Conservation (phyloP, 2,797 vertebrate species). For the Sebastes umbrosus region DNA sequence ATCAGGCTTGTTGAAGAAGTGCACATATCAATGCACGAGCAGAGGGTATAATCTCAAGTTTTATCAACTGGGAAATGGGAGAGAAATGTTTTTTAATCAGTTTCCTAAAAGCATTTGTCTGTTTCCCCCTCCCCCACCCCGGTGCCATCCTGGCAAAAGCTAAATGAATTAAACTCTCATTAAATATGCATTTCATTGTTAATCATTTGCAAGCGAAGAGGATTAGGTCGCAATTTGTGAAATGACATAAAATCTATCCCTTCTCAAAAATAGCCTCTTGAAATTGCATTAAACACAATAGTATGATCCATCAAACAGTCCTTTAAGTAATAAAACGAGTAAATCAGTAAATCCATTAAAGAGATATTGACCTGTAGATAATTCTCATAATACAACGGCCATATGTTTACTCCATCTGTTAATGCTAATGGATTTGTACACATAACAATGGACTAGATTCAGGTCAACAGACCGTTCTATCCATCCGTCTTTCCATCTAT, state of each 20-base stretch:
- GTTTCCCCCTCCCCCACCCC: conserved; percentile 27
- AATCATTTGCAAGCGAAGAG: conserved; percentile 82
- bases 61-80: conserved; percentile 28
- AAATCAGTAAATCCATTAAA: conserved; percentile 60
- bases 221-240: conserved; percentile 84
- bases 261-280: conserved; percentile 77
- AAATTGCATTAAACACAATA: conserved; percentile 73
- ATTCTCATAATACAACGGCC: conserved; percentile 53
- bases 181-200: conserved; percentile 84
- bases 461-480: neutral
- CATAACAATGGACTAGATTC: conserved; percentile 1
- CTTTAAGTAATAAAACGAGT: conserved; percentile 40
- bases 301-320: conserved; percentile 60
- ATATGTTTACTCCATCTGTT: conserved; percentile 73
- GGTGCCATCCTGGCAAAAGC: conserved; percentile 71
- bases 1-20: conserved; percentile 58
- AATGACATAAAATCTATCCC: conserved; percentile 79
- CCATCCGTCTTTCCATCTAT: neutral
- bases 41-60: conserved; percentile 41
- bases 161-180: conserved; percentile 82
- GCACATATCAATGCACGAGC: conserved; percentile 11
- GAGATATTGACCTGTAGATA: conserved; percentile 47
- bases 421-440: conserved; percentile 48
- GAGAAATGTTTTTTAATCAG: conserved; percentile 21
- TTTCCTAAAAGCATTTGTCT: conserved; percentile 66